Conservation (phyloP, 2,888 invertebrate species). For the Apomyelois bistriatella region DNA sequence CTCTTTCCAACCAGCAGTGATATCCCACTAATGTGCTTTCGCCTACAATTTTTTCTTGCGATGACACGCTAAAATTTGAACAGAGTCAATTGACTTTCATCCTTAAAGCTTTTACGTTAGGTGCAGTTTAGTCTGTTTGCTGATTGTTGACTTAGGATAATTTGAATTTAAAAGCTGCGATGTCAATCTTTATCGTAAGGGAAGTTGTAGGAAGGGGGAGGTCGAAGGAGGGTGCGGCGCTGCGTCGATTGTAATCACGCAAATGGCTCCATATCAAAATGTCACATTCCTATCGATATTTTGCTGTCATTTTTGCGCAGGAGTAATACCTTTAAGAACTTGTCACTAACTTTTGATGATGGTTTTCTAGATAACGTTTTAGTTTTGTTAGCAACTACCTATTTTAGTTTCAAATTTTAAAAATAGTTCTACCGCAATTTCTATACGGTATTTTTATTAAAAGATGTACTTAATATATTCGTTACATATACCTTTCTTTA, state of each 20-base stretch:
- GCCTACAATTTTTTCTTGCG: constrained; percentile 75
- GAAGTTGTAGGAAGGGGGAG: constrained; percentile 66
- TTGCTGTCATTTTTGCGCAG: constrained; percentile 57
- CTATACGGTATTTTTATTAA: too few species aligned
- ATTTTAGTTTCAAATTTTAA: too few species aligned
- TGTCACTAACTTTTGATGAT: not conserved
- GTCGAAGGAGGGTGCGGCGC: constrained; percentile 66
- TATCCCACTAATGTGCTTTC: constrained; percentile 76
- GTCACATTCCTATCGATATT: constrained; percentile 72
- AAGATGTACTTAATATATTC: too few species aligned
- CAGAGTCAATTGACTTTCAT: constrained; percentile 34
- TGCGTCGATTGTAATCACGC: constrained; percentile 79
- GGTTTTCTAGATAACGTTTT: not conserved
- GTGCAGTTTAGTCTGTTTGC: constrained; percentile 43
- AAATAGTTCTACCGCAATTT: too few species aligned
- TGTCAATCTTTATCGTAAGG: constrained; percentile 79
- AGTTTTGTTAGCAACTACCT: too few species aligned
- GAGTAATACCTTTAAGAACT: constrained; percentile 27
- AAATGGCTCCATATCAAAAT: constrained; percentile 77
- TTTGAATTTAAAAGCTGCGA: constrained; percentile 65
- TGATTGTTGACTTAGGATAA: constrained; percentile 59
- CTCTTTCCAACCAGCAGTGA: constrained; percentile 68
- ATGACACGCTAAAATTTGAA: constrained; percentile 67
- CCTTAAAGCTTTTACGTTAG: constrained; percentile 40
- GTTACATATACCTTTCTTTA: too few species aligned